Evolutionary conservation across 1,140 invertebrate species (phyloP).

Genomic region (Trachelipus rathkii): DNA sequence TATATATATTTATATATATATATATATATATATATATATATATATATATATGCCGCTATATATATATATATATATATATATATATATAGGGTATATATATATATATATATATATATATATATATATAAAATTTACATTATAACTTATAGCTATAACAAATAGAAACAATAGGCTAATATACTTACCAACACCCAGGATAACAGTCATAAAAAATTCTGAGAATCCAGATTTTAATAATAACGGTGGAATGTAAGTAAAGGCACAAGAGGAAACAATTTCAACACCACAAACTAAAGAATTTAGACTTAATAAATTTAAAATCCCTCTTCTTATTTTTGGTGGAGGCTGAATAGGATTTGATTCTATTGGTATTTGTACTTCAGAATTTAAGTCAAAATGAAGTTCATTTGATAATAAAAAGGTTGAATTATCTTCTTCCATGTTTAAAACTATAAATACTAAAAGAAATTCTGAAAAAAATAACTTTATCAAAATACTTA

Average conservation of each 20-base stretch:
- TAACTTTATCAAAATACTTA: too few species aligned
- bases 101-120: too few species aligned
- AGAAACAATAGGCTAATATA: not conserved
- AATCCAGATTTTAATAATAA: conserved; percentile 55
- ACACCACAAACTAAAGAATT: conserved; percentile 55
- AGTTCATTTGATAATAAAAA: not conserved
- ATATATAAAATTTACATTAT: too few species aligned
- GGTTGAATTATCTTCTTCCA: too few species aligned
- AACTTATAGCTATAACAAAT: not conserved
- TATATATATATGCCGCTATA: too few species aligned
- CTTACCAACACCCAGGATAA: conserved; percentile 52
- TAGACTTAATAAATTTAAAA: conserved; percentile 44
- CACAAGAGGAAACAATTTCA: conserved; percentile 54
- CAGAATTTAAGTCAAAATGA: conserved; percentile 2
- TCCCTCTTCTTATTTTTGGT: conserved; percentile 13
- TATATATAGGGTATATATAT: too few species aligned
- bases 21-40: too few species aligned
- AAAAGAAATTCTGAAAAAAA: too few species aligned
- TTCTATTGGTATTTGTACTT: not conserved
- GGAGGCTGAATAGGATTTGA: conserved; percentile 18
- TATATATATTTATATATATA: too few species aligned
- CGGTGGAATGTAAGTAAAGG: conserved; percentile 56
- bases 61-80: too few species aligned
- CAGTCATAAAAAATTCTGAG: conserved; percentile 52
- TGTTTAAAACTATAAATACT: too few species aligned